phyloP scores from a whole-genome alignment of 1,140 invertebrate genomes.

The Caenorhabditis briggsae region DNA sequence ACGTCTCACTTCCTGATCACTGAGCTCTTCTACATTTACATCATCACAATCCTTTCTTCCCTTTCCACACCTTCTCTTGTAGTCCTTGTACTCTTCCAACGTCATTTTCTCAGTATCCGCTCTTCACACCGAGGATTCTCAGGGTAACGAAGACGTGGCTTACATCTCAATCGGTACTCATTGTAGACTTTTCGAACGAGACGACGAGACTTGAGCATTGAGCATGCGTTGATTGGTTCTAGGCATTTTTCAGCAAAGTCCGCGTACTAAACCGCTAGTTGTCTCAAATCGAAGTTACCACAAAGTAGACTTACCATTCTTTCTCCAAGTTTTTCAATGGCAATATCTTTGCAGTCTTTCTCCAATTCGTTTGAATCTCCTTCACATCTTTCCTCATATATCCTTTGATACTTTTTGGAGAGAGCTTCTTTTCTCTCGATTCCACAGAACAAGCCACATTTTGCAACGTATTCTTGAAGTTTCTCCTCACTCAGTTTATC shows the following conservation, averaged over 20 bases:
- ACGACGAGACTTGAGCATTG: slow-evolving; percentile 34
- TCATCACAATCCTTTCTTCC: neutral
- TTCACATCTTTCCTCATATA: slow-evolving; percentile 29
- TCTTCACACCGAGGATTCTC: neutral
- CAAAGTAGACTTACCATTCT: slow-evolving; percentile 5
- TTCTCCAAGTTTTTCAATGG: slow-evolving; percentile 8
- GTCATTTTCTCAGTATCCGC: neutral
- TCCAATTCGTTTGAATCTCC: slow-evolving; percentile 27
- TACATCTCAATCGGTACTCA: slow-evolving; percentile 18
- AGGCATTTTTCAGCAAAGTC: slow-evolving; percentile 33
- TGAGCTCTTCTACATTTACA: slow-evolving; percentile 7
- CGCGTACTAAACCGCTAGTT: neutral
- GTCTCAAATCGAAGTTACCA: neutral
- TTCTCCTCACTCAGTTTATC: slow-evolving; percentile 23
- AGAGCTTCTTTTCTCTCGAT: slow-evolving; percentile 5
- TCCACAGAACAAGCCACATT: slow-evolving; percentile 50
- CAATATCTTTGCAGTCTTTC: slow-evolving; percentile 43
- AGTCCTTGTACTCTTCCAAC: slow-evolving; percentile 26
- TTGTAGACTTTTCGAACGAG: slow-evolving; percentile 30
- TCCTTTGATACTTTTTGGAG: neutral
- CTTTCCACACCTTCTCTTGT: slow-evolving; percentile 2
- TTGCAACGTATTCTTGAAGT: slow-evolving; percentile 15
- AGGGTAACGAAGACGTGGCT: slow-evolving; percentile 12
- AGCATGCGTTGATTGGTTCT: slow-evolving; percentile 22
- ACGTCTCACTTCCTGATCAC: neutral